These are phyloP conservation scores for Actinia equina DNA, from an alignment of 64 coral and sea anemone species.

Conservation along the genomic window DNA sequence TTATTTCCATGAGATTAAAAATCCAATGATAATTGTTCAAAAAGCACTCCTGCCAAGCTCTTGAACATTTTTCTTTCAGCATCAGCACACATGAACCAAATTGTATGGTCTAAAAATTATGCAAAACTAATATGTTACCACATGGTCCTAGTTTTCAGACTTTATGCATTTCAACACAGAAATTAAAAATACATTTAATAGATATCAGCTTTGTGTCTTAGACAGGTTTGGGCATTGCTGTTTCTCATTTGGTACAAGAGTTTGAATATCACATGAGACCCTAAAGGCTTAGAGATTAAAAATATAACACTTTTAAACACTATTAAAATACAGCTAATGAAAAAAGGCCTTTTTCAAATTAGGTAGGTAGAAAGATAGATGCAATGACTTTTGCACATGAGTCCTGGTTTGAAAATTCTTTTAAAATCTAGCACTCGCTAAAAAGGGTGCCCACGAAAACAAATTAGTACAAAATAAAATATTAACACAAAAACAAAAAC, in stretches of 20 bases:
- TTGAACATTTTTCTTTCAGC: background rate
- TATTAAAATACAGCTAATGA: too few species aligned
- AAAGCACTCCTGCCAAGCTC: background rate
- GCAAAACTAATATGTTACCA: background rate
- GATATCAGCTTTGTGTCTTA: background rate
- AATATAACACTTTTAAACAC: too few species aligned
- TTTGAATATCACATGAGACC: background rate
- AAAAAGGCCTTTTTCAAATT: too few species aligned
- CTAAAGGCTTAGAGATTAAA: background rate
- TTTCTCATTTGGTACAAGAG: background rate
- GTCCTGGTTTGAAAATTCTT: too few species aligned
- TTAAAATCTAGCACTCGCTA: too few species aligned
- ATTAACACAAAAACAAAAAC: too few species aligned
- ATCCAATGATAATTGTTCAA: background rate
- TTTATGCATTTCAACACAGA: background rate
- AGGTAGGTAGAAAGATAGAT: too few species aligned
- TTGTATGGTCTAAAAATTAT: constrained; percentile 11
- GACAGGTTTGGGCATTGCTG: background rate
- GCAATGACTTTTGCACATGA: too few species aligned
- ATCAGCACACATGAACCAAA: background rate
- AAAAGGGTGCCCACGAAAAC: too few species aligned
- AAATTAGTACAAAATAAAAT: too few species aligned
- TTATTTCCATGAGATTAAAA: background rate
- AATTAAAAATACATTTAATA: background rate
- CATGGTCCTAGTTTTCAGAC: background rate